Evolutionary conservation across 1,140 invertebrate genomes (phyloP), one percentile per base, ranked within the genome.

Genomic region (Colletes latitarsis): DNA sequence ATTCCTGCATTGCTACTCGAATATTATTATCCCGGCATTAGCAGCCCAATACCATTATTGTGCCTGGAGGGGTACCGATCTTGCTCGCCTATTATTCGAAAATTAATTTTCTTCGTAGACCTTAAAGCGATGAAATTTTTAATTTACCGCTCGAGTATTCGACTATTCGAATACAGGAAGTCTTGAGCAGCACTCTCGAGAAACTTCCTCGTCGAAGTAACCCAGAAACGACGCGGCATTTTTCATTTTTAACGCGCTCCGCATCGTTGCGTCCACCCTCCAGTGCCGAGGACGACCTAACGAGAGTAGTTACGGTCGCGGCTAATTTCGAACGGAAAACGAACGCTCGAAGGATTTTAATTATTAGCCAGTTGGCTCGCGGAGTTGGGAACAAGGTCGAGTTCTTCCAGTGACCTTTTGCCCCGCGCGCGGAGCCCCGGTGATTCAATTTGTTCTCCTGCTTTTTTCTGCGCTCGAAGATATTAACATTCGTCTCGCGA

Each of bases 401-500:
- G 55, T 30, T 49, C 53, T 14, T 30, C 55, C 6, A 19, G 55
- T 4, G 52, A 70, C 43, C 75, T 77, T 60, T 70, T 0, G 49
- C 46, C 64, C 19, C 39, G 39, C 43, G 69, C 39, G 41, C 39
- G 63, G 39, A n/a, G 19, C 39, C 19, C 62, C 49, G 63, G 49
- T 76, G 73, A 76, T 76, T 76, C 63, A 67, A 76, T 68, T 76
- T 76, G 49, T 76, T 53, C 53, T 57, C 63, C 39, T 53, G 30
- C 46, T 58, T 49, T 49, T 76, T 75, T 76, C 49, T 67, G 1
- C n/a, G 14, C 62, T 21, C n/a, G 14, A 41, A 12, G 30, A 49
- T 75, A 75, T 75, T 75, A 75, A 67, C 73, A 75, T 76, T 76
- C 73, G 63, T 76, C 63, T 76, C 62, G 63, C 39, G 49, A 41